These are phyloP conservation scores for Heliconius melpomene DNA, from an alignment of 1,140 invertebrate species.

Conservation along the genomic window DNA sequence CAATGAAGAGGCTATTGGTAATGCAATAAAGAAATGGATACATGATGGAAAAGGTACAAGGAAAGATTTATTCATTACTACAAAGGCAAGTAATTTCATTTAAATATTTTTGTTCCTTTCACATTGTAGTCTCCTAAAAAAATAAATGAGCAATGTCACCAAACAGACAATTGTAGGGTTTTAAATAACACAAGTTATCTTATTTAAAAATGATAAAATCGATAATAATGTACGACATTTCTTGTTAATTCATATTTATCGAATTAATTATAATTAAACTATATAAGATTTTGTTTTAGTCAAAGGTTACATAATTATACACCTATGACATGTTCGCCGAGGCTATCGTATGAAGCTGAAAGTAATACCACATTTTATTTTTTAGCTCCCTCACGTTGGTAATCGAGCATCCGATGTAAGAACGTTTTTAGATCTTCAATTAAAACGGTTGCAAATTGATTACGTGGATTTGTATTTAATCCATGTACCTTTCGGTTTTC, in stretches of 20 bases:
- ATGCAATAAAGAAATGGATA: slow-evolving; percentile 88
- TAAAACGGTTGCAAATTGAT: slow-evolving; percentile 87
- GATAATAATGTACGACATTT: too few relatives aligned
- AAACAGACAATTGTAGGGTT: neutral
- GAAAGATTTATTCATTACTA: slow-evolving; percentile 91
- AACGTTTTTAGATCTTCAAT: slow-evolving; percentile 86
- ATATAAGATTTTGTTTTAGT: too few relatives aligned
- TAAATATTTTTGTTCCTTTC: neutral
- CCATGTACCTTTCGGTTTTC: slow-evolving; percentile 89
- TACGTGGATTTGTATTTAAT: slow-evolving; percentile 94
- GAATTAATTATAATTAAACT: too few relatives aligned
- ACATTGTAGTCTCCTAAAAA: neutral
- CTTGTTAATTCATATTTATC: too few relatives aligned
- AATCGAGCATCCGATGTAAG: slow-evolving; percentile 87
- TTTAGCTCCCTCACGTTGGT: slow-evolving; percentile 83
- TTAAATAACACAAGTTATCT: neutral
- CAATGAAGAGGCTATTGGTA: slow-evolving; percentile 91
- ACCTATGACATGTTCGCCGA: too few relatives aligned
- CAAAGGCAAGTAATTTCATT: slow-evolving; percentile 83
- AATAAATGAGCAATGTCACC: neutral
- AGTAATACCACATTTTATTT: slow-evolving; percentile 28
- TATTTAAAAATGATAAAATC: too few relatives aligned
- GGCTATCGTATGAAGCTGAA: neutral
- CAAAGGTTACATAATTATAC: too few relatives aligned
- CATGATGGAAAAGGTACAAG: slow-evolving; percentile 86